Base-by-base conservation (phyloP, 2,888 invertebrate species). In the Imbricaverruca yamaguchii region DNA sequence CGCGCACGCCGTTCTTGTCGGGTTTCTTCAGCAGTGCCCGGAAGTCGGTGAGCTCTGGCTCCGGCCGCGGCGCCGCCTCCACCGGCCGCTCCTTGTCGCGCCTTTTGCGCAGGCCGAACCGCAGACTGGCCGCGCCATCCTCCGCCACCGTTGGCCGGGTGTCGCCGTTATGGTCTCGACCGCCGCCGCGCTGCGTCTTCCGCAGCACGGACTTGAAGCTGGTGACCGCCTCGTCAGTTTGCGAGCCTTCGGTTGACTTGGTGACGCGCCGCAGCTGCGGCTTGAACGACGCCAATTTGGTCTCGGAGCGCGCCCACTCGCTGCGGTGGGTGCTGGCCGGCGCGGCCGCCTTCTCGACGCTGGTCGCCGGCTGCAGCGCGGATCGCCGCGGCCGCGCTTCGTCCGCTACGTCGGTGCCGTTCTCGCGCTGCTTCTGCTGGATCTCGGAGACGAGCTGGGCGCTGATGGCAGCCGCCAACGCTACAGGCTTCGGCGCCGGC, bases 131-230 rank as follows among this genome's bases (percentile, higher is more conserved):
- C 9, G 63, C 56, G 84, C 83, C 80, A 83, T 77, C 82, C 85
- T 18, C 56, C 3, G 39, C 55, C 1, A 56, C 69, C 23, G 77
- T 39, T 21, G 67, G 57, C 61, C 21, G 57, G 65, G 61, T 39
- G 55, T 81, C 69, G 15, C 80, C 67, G 61, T 80, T 79, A 12
- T 78, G 79, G 67, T 57, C 57, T 61, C 63, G 61, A 39, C 74
- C 74, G 25, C 69, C 80, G 10, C 25, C 69, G 39, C 78, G 56
- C 23, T 55, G n/a, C 10, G 95, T 94, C 89, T 93, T 94, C 85
- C 94, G 90, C 86, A 95, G 88, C 82, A 94, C 90, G 0, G 94
- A 92, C 85, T 95, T 95, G 85, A 94, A 93, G 86, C 94, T 94
- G 80, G 94, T 93, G 57, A 79, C 89, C 39, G 90, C 89, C 1